A percentile compares a stretch with the other conserved stretches of the same genome.
These are phyloP conservation scores for Dryadula phaetusa DNA, from an alignment of 2,888 invertebrate genomes.

Conservation along the genomic window DNA sequence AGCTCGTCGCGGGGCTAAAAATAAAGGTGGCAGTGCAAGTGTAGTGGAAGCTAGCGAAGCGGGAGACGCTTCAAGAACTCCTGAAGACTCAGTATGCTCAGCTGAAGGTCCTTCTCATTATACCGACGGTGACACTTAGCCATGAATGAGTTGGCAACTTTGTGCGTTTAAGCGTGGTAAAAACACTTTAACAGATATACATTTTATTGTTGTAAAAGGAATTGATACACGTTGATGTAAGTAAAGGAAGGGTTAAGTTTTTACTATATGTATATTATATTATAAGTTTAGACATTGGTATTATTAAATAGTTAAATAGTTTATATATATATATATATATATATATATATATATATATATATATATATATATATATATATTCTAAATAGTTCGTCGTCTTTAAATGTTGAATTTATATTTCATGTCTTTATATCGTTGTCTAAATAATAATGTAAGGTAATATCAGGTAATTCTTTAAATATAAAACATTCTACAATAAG, in stretches of 20 bases:
- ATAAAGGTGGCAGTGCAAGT: slow-evolving; percentile 77
- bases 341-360: too few species aligned
- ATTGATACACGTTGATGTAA: slow-evolving; percentile 28
- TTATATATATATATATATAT: too few species aligned
- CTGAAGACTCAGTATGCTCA: slow-evolving; percentile 96
- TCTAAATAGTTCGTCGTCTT: slow-evolving; percentile 37
- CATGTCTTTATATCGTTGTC: slow-evolving; percentile 38
- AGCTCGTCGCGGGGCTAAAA: slow-evolving; percentile 85
- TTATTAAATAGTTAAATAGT: too few species aligned
- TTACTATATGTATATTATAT: slow-evolving; percentile 22
- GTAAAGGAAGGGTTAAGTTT: not conserved
- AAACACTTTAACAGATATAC: slow-evolving; percentile 16
- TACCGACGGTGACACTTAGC: slow-evolving; percentile 83
- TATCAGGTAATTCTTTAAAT: slow-evolving; percentile 5
- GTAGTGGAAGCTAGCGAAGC: slow-evolving; percentile 88
- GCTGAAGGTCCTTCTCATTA: slow-evolving; percentile 91
- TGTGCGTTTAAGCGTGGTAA: slow-evolving; percentile 6
- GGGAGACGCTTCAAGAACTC: slow-evolving; percentile 92
- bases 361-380: too few species aligned
- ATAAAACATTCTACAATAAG: not conserved
- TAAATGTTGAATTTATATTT: slow-evolving; percentile 41
- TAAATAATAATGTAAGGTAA: slow-evolving; percentile 23
- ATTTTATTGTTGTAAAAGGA: slow-evolving; percentile 37
- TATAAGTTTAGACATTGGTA: slow-evolving; percentile 29
- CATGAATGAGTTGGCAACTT: slow-evolving; percentile 57